phyloP scores from a whole-genome alignment of 2,888 invertebrate genomes.

The Phasia obesa region DNA sequence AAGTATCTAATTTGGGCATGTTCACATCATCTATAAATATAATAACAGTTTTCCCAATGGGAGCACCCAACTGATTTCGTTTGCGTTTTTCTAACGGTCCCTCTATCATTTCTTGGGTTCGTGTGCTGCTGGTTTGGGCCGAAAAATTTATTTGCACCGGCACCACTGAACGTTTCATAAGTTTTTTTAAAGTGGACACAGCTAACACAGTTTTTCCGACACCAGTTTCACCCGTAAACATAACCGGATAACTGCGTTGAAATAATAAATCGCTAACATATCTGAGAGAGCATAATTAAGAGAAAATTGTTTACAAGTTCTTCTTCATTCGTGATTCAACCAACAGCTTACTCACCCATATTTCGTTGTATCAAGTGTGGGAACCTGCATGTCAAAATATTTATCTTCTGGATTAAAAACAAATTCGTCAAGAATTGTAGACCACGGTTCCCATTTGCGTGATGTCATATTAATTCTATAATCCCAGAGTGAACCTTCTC shows the following conservation, averaged over 20 bases:
- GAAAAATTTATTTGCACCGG: slow-evolving; percentile 94
- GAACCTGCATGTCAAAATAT: slow-evolving; percentile 95
- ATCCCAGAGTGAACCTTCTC: slow-evolving; percentile 87
- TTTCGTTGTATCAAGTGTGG: slow-evolving; percentile 94
- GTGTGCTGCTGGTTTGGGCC: slow-evolving; percentile 92
- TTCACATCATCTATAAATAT: slow-evolving; percentile 96
- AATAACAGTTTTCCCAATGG: slow-evolving; percentile 90
- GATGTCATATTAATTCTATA: slow-evolving; percentile 88
- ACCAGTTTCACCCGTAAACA: slow-evolving; percentile 95
- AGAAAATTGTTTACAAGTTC: neutral
- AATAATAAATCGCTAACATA: slow-evolving; percentile 86
- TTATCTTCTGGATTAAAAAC: slow-evolving; percentile 87
- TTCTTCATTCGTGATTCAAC: neutral
- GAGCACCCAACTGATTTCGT: slow-evolving; percentile 90
- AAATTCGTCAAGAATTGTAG: slow-evolving; percentile 89
- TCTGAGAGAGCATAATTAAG: slow-evolving; percentile 68
- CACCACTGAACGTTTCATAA: slow-evolving; percentile 86
- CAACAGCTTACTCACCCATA: slow-evolving; percentile 85
- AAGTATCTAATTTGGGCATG: slow-evolving; percentile 93
- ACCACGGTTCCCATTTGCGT: slow-evolving; percentile 90
- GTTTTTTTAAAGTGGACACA: slow-evolving; percentile 87
- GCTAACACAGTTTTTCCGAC: slow-evolving; percentile 95
- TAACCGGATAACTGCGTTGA: slow-evolving; percentile 88
- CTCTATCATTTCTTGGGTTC: slow-evolving; percentile 93
- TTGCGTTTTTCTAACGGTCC: slow-evolving; percentile 92